Evolutionary conservation across 1,140 invertebrate genomes (phyloP), one percentile per base, ranked within the genome.

Genomic region (Geopemphigus sp.): DNA sequence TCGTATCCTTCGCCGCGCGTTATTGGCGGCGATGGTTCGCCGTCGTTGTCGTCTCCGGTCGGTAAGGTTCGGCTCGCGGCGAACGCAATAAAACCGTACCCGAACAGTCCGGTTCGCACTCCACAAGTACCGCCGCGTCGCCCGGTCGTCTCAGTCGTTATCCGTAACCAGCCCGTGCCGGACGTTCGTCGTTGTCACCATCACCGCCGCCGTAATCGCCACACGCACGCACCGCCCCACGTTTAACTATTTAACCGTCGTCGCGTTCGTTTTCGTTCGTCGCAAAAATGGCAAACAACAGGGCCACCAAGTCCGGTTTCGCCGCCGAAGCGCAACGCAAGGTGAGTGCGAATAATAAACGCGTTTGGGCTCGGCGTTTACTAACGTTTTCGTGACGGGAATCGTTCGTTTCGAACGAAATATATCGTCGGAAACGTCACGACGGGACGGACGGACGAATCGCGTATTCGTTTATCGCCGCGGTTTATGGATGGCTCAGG

Each of bases 291-390:
- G 93, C 94, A 82, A 91, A 89, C 85, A 93, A 95, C 88, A 89
- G 95, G 86, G 95, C 95, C 84, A 89, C 94, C 56, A 97, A 97
- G 87, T 95, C 94, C 85, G 95, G 95, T 90, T 95, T 96, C 87
- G 95, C 95, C 81, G 94, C 94, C 53, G 95, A 96, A 85, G 94
- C 95, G 50, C 94, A 97, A 86, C 90, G 92, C 85, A 96, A 95
- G 90, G 95, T 96, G 86, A 89, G 88, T 86, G 14, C n/a, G n/a
- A n/a, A n/a, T n/a, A n/a, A n/a, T n/a, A n/a, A n/a, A n/a, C n/a
- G n/a, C n/a, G n/a, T n/a, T n/a, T n/a, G n/a, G n/a, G n/a, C n/a
- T n/a, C n/a, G n/a, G n/a, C n/a, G n/a, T n/a, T n/a, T n/a, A n/a
- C n/a, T n/a, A n/a, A n/a, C n/a, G n/a, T n/a, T n/a, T n/a, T n/a